phyloP scores from a whole-genome alignment of 2,113 vertebrate species.

The Tapirus terrestris region DNA sequence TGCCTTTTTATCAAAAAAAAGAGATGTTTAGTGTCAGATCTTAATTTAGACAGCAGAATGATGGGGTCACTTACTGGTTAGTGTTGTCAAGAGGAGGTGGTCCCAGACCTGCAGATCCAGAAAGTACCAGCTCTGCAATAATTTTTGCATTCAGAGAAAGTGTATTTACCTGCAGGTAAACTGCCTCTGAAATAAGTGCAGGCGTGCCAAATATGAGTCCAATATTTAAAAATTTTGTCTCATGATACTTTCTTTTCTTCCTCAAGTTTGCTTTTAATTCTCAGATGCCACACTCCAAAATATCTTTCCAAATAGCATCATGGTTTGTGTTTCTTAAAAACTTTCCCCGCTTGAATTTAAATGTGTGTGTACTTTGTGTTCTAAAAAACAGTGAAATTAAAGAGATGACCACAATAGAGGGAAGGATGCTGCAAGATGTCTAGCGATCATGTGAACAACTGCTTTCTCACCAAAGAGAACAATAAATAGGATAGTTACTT shows the following conservation, averaged over 20 bases:
- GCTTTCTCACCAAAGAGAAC: neutral
- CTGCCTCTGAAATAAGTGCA: neutral
- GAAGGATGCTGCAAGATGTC: neutral
- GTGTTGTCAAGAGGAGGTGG: neutral
- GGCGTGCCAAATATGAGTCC: neutral
- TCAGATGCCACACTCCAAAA: neutral
- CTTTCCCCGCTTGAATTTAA: constrained; percentile 11
- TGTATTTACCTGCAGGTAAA: neutral
- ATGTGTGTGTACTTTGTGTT: neutral
- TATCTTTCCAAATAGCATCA: neutral
- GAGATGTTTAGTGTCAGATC: neutral
- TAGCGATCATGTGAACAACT: neutral
- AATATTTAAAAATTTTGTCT: neutral
- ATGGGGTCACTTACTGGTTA: neutral
- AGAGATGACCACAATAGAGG: neutral
- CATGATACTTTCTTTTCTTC: neutral
- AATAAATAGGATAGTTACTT: neutral
- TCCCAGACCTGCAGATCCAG: constrained; percentile 15
- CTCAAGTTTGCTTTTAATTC: constrained; percentile 35
- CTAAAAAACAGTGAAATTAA: constrained; percentile 16
- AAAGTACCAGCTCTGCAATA: neutral
- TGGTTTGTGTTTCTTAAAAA: neutral
- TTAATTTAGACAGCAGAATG: neutral
- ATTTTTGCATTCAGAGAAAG: constrained; percentile 17
- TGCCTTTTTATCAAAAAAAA: constrained; percentile 53